These are phyloP conservation scores for Aphodius sticticus DNA, from an alignment of 2,888 invertebrate genomes.

Conservation along the genomic window DNA sequence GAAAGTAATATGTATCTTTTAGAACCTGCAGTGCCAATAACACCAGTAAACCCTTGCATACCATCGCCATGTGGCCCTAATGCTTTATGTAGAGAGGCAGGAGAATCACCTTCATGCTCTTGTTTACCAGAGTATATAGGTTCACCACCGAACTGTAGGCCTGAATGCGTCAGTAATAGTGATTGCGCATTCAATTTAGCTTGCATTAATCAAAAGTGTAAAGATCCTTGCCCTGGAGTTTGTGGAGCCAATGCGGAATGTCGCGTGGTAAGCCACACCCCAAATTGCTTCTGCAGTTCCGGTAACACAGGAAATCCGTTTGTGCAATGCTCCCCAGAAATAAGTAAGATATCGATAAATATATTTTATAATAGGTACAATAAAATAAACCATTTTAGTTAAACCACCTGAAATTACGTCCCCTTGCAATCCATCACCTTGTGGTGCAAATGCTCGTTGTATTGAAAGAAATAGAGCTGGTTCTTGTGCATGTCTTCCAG, in stretches of 20 bases:
- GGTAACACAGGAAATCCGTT: conserved; percentile 78
- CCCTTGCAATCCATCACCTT: conserved; percentile 73
- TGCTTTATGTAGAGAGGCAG: conserved; percentile 75
- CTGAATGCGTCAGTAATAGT: conserved; percentile 74
- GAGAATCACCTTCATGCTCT: conserved; percentile 75
- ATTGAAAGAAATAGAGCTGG: conserved; percentile 71
- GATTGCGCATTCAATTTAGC: conserved; percentile 73
- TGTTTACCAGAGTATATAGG: conserved; percentile 72
- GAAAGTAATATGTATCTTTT: conserved; percentile 40
- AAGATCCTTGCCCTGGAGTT: conserved; percentile 73
- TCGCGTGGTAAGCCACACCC: conserved; percentile 74
- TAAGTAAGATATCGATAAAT: conserved; percentile 43
- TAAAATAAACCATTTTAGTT: conserved; percentile 44
- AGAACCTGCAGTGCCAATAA: conserved; percentile 44
- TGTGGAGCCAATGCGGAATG: conserved; percentile 78
- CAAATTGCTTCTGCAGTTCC: conserved; percentile 70
- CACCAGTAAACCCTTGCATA: conserved; percentile 68
- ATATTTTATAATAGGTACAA: conserved; percentile 48
- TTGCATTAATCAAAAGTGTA: conserved; percentile 72
- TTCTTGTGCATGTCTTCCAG: conserved; percentile 73
- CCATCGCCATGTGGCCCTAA: conserved; percentile 85
- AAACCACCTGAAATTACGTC: conserved; percentile 64
- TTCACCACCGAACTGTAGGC: conserved; percentile 73
- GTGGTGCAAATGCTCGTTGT: conserved; percentile 74
- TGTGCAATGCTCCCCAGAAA: conserved; percentile 62